Base-by-base conservation (phyloP, 2,113 vertebrate genomes). In the Microtus pennsylvanicus region DNA sequence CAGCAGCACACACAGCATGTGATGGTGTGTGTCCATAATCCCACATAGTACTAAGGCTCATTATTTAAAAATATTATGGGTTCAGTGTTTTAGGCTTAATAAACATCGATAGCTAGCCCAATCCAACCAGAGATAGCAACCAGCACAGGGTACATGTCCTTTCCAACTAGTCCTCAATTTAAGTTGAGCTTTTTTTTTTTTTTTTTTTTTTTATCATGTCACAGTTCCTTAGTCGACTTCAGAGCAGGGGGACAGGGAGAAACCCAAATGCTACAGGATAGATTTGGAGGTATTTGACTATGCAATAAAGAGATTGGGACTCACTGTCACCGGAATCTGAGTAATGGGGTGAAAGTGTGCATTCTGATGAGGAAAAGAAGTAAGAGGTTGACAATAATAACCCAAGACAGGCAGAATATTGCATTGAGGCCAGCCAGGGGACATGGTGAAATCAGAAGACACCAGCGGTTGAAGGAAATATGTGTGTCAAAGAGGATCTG, bases 361-460 rank as follows among this genome's bases (percentile, higher is more conserved):
- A 89, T 70, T 90, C 42, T 94, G 38, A 70, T 55, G 85, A 7
- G 3, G 22, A 21, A 70, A 92, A 58, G 38, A 97, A 78, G 86
- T 55, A 94, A 61, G 26, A 97, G 38, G 1, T 67, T 94, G 81
- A 96, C 92, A 96, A 80, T 85, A 75, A 94, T 72, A 47, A 28
- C 28, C 5, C 17, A 93, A 91, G 94, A 86, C 77, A 83, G 63
- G 50, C 89, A 61, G 47, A 83, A 28, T 58, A 58, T 82, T 89
- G 87, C 47, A 81, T 0, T 3, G 67, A 47, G 70, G 45, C 61
- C 89, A 89, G 35, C 87, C 50, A 42, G 35, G 65, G 74, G 77
- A 21, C 76, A 83, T 38, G 10, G 4, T 9, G 24, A 87, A 89
- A 77, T 35, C 22, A 16, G 47, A 11, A 26, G 61, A 16, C 26